A percentile compares a stretch with the other conserved stretches of the same genome.
These are phyloP conservation scores for Etheostoma cragini DNA, from an alignment of 2,113 vertebrate genomes.

Conservation along the genomic window DNA sequence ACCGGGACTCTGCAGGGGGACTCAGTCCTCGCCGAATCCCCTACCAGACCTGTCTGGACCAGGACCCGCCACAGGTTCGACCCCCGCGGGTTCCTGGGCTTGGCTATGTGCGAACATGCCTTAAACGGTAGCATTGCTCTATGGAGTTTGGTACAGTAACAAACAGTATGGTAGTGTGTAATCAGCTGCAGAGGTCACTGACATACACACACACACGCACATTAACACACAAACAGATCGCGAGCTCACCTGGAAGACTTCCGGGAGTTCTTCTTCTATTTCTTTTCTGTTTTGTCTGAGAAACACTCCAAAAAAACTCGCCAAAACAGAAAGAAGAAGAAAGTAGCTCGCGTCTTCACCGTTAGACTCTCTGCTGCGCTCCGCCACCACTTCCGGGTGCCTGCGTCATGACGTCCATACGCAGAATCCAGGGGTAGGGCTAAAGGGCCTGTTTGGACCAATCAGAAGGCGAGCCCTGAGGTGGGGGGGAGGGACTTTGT, in stretches of 20 bases:
- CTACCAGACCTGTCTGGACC: neutral
- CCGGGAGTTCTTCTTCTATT: neutral
- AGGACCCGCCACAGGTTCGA: neutral
- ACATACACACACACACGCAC: neutral
- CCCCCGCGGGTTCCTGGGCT: rapidly evolving
- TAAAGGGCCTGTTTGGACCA: conserved; percentile 3
- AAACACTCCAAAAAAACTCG: neutral
- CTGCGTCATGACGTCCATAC: conserved; percentile 31
- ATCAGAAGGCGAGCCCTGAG: neutral
- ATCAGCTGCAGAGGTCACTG: conserved; percentile 60
- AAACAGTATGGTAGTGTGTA: neutral
- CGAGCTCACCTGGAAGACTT: conserved; percentile 35
- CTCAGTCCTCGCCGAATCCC: neutral
- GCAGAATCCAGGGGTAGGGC: neutral
- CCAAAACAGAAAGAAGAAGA: neutral
- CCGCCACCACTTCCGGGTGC: conserved; percentile 6
- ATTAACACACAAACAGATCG: neutral
- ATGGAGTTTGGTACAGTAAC: neutral
- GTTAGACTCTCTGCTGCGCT: neutral
- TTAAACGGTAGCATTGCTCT: neutral
- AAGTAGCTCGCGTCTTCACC: neutral
- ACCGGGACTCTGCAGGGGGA: neutral
- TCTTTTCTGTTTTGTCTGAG: neutral
- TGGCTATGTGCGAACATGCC: rapidly evolving
- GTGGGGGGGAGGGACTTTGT: neutral